Conservation (phyloP, 2,113 vertebrate genomes). For the Sebastes schlegelii region DNA sequence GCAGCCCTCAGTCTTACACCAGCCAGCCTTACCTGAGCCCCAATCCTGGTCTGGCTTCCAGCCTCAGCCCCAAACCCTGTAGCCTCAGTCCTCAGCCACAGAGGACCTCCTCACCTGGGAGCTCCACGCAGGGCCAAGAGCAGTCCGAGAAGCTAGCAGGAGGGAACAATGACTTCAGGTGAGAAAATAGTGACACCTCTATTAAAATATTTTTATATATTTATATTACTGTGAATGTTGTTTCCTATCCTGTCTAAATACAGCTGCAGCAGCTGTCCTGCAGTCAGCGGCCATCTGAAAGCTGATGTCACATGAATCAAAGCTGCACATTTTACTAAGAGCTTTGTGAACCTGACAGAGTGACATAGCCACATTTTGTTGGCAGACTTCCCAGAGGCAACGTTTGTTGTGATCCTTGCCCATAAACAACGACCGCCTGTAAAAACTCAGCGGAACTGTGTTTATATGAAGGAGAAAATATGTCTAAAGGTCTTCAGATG, state of each 20-base stretch:
- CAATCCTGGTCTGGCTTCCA: constrained; percentile 22
- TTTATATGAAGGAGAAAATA: constrained; percentile 14
- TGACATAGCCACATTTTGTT: constrained; percentile 37
- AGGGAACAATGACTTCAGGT: constrained; percentile 82
- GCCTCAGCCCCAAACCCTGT: constrained; percentile 44
- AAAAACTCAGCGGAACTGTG: constrained; percentile 6
- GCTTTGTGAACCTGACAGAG: constrained; percentile 46
- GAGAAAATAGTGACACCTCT: constrained; percentile 33
- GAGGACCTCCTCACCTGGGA: constrained; percentile 46
- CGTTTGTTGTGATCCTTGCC: constrained; percentile 11
- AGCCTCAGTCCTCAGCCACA: constrained; percentile 63
- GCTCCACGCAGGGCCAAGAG: constrained; percentile 47
- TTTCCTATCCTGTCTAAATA: constrained; percentile 10
- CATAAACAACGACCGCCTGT: constrained; percentile 24
- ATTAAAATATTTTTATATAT: neutral
- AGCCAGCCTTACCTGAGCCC: constrained; percentile 61
- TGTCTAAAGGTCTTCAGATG: neutral
- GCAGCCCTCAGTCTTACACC: constrained; percentile 54
- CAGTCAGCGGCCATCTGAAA: constrained; percentile 25
- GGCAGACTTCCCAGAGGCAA: constrained; percentile 52
- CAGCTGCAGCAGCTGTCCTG: constrained; percentile 35
- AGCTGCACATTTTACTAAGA: constrained; percentile 52
- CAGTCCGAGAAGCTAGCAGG: constrained; percentile 55
- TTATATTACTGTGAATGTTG: neutral
- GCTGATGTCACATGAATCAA: constrained; percentile 61